phyloP scores from a whole-genome alignment of 1,140 invertebrate species.

The Apis dorsata region DNA sequence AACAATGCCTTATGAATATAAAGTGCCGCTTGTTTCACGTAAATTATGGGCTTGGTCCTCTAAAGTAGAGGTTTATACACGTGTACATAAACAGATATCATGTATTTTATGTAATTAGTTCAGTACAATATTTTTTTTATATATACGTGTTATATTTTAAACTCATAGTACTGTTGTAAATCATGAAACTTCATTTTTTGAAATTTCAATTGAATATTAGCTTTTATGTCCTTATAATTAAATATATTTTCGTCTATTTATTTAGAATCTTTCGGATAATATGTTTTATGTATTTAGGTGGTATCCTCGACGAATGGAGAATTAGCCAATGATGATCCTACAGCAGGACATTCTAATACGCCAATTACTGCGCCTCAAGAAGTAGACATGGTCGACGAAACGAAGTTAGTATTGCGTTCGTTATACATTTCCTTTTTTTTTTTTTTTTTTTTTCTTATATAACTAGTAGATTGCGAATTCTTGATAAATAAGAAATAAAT shows the following conservation, averaged over 20 bases:
- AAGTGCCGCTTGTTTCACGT: slow-evolving; percentile 27
- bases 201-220: background rate
- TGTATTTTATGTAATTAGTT: slow-evolving; percentile 23
- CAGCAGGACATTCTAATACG: slow-evolving; percentile 97
- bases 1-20: slow-evolving; percentile 22
- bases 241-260: background rate
- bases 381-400: slow-evolving; percentile 95
- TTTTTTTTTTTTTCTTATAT: background rate
- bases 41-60: slow-evolving; percentile 24
- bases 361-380: slow-evolving; percentile 96
- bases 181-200: background rate
- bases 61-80: slow-evolving; percentile 28
- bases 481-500: background rate
- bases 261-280: background rate
- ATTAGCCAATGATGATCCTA: slow-evolving; percentile 95
- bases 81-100: slow-evolving; percentile 4
- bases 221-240: background rate
- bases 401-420: slow-evolving; percentile 87
- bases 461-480: background rate
- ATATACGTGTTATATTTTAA: background rate
- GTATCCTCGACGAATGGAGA: slow-evolving; percentile 98
- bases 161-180: background rate
- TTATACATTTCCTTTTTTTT: slow-evolving; percentile 1
- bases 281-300: slow-evolving; percentile 85
- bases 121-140: background rate